Evolutionary conservation across 2,888 invertebrate genomes (phyloP).

Genomic region (Andrena bucephala): DNA sequence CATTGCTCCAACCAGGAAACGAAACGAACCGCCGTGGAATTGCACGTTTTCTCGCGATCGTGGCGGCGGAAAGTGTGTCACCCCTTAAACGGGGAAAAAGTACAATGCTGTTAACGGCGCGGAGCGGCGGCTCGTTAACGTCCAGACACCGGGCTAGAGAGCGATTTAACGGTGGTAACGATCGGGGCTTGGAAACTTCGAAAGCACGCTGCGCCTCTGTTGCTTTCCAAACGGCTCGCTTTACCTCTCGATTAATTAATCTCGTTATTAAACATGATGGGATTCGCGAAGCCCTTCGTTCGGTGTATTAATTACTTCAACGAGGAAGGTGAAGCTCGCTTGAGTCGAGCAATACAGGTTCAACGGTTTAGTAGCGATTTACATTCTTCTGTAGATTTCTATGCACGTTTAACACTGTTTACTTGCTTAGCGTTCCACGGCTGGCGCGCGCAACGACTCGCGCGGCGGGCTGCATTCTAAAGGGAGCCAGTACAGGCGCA

Average conservation of each 20-base stretch:
- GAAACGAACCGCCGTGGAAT: slow-evolving; percentile 76
- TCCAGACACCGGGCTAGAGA: background rate
- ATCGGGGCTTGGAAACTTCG: slow-evolving; percentile 33
- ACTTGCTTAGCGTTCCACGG: background rate
- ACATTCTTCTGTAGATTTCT: too few species aligned
- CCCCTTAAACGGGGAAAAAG: slow-evolving; percentile 68
- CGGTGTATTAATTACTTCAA: too few species aligned
- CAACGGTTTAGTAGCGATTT: too few species aligned
- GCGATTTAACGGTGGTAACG: slow-evolving; percentile 14
- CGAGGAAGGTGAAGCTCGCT: too few species aligned
- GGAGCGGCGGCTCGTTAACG: slow-evolving; percentile 48
- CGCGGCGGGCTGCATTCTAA: slow-evolving; percentile 23
- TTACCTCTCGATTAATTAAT: too few species aligned
- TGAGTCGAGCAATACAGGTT: too few species aligned
- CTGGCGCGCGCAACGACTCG: slow-evolving; percentile 1
- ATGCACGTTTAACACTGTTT: too few species aligned
- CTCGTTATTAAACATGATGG: too few species aligned
- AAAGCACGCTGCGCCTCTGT: slow-evolving; percentile 8
- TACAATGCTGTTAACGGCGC: slow-evolving; percentile 59
- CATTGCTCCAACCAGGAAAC: slow-evolving; percentile 83
- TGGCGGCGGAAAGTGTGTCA: slow-evolving; percentile 77
- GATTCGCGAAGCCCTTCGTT: too few species aligned
- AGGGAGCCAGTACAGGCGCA: slow-evolving; percentile 32
- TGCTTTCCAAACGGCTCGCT: too few species aligned
- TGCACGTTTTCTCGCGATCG: slow-evolving; percentile 80